Evolutionary conservation across 1,140 invertebrate species (phyloP).

Genomic region (Drosophila repletoides): DNA sequence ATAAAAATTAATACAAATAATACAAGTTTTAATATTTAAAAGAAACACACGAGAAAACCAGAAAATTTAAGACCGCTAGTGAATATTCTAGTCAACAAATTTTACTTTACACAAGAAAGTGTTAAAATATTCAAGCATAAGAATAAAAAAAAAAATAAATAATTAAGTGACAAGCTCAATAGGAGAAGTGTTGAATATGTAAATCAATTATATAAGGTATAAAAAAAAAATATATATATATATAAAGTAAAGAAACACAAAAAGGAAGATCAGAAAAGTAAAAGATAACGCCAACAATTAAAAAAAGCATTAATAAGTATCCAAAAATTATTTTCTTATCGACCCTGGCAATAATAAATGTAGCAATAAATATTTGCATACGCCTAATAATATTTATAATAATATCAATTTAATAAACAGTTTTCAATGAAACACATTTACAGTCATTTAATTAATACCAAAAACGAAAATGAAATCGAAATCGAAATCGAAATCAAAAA

Average conservation of each 20-base stretch:
- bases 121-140: slow-evolving; percentile 52
- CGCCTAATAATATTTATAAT: slow-evolving; percentile 38
- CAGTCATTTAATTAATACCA: slow-evolving; percentile 31
- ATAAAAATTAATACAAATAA: slow-evolving; percentile 3
- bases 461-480: slow-evolving; percentile 25
- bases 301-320: slow-evolving; percentile 48
- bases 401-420: slow-evolving; percentile 48
- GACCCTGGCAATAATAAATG: slow-evolving; percentile 76
- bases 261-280: slow-evolving; percentile 1
- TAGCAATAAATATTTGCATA: slow-evolving; percentile 39
- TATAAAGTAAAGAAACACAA: not conserved
- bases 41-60: slow-evolving; percentile 1
- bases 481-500: slow-evolving; percentile 25
- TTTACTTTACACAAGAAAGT: slow-evolving; percentile 62
- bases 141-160: slow-evolving; percentile 19
- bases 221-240: not conserved
- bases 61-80: slow-evolving; percentile 40
- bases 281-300: slow-evolving; percentile 29
- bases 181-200: not conserved
- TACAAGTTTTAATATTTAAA: slow-evolving; percentile 1
- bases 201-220: slow-evolving; percentile 20
- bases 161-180: slow-evolving; percentile 13
- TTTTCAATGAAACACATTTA: slow-evolving; percentile 30
- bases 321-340: slow-evolving; percentile 73
- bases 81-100: slow-evolving; percentile 69